These are phyloP conservation scores for Colinus virginianus DNA, from an alignment of 2,113 vertebrate species.

Conservation along the genomic window DNA sequence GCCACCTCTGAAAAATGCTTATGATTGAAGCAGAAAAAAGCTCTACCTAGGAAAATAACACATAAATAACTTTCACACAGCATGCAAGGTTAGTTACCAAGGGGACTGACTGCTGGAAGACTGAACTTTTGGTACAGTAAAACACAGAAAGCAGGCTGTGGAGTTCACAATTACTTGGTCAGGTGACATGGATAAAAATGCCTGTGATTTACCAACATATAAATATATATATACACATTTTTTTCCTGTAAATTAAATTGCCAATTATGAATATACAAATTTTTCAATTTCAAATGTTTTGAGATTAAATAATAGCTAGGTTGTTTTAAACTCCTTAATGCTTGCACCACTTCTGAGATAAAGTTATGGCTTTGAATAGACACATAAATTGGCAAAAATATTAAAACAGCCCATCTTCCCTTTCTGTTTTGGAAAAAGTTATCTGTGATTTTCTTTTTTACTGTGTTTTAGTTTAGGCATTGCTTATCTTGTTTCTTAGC, in stretches of 20 bases:
- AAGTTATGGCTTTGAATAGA: background rate
- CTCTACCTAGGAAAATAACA: background rate
- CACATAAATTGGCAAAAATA: background rate
- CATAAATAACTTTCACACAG: background rate
- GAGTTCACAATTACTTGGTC: background rate
- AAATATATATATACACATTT: no score
- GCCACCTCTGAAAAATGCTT: background rate
- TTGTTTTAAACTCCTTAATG: background rate
- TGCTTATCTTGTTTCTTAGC: background rate
- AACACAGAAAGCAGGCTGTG: background rate
- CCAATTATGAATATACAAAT: background rate
- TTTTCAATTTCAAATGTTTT: background rate
- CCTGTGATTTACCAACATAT: background rate
- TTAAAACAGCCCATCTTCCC: fast-evolving
- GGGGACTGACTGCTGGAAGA: background rate
- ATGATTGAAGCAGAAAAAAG: background rate
- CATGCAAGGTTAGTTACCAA: background rate
- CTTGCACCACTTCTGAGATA: background rate
- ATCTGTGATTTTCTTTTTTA: background rate
- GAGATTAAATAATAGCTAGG: background rate
- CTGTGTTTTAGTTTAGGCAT: fast-evolving
- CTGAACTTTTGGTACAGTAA: background rate
- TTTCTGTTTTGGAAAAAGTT: background rate
- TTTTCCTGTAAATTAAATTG: background rate
- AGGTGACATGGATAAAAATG: background rate